These are phyloP conservation scores for Ciconia maguari DNA, from an alignment of 2,113 vertebrate species.

Conservation along the genomic window DNA sequence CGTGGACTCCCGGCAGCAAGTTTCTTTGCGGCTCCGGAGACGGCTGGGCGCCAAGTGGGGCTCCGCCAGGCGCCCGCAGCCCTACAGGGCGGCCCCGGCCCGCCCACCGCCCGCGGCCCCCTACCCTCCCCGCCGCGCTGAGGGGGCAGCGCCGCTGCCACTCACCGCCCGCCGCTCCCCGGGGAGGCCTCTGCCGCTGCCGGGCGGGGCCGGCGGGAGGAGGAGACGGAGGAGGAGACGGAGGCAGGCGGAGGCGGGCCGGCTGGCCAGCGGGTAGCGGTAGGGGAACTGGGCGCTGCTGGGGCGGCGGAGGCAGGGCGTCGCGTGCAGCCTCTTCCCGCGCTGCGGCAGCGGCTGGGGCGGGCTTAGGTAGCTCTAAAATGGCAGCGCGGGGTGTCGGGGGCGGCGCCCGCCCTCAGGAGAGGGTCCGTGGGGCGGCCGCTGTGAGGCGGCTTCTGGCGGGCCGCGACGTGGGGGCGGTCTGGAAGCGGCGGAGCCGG, in stretches of 20 bases:
- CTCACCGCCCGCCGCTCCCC: background rate
- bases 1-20: rapidly evolving
- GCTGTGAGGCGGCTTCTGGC: background rate
- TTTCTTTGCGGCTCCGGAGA: rapidly evolving
- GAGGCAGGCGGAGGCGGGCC: background rate
- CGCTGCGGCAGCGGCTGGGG: background rate
- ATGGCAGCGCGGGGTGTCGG: background rate
- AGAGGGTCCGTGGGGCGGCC: background rate
- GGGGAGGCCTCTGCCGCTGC: too few relatives aligned
- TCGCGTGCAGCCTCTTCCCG: rapidly evolving
- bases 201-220: background rate
- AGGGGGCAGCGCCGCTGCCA: background rate
- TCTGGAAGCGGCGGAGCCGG: background rate
- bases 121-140: background rate
- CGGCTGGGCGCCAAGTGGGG: rapidly evolving
- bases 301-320: rapidly evolving
- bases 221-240: background rate
- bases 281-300: rapidly evolving
- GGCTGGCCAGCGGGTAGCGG: too few relatives aligned
- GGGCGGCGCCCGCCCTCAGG: background rate
- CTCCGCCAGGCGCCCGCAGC: rapidly evolving
- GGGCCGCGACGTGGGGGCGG: background rate
- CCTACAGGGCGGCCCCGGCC: background rate
- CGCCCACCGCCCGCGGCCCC: background rate
- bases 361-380: background rate